Conservation (phyloP, 2,888 invertebrate species). For the Hirudinaria manillensis region DNA sequence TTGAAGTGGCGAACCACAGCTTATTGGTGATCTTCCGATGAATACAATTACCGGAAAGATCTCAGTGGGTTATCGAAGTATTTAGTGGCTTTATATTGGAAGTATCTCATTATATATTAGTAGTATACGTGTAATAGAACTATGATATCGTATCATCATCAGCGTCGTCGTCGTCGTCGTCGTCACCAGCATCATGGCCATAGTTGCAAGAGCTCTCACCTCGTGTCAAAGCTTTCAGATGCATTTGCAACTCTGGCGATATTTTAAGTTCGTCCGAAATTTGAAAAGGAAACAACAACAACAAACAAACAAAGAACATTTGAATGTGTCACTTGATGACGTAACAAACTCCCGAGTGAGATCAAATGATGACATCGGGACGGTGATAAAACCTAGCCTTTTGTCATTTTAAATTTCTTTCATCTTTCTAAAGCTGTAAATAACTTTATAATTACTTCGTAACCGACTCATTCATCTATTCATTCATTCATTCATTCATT, state of each 20-base stretch:
- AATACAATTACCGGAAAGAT: too few species aligned
- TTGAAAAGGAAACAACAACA: too few species aligned
- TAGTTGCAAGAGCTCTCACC: background rate
- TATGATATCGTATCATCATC: background rate
- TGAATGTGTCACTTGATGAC: background rate
- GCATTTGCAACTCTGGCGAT: too few species aligned
- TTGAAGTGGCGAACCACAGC: too few species aligned
- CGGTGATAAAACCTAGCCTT: background rate
- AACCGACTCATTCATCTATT: conserved; percentile 12
- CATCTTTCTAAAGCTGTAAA: background rate
- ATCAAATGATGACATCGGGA: conserved; percentile 7
- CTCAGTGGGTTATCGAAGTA: too few species aligned
- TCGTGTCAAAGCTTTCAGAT: background rate
- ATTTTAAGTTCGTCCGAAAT: too few species aligned
- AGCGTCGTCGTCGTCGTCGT: background rate
- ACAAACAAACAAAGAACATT: too few species aligned
- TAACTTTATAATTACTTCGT: background rate
- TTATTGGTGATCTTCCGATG: too few species aligned
- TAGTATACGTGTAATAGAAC: background rate
- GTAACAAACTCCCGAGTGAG: background rate
- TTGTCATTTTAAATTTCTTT: background rate
- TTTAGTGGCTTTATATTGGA: too few species aligned
- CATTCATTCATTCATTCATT: conserved; percentile 13
- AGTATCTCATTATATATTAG: too few species aligned
- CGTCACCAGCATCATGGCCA: background rate